Conservation (phyloP, 2,113 vertebrate genomes). For the Rhagologus leucostigma region DNA sequence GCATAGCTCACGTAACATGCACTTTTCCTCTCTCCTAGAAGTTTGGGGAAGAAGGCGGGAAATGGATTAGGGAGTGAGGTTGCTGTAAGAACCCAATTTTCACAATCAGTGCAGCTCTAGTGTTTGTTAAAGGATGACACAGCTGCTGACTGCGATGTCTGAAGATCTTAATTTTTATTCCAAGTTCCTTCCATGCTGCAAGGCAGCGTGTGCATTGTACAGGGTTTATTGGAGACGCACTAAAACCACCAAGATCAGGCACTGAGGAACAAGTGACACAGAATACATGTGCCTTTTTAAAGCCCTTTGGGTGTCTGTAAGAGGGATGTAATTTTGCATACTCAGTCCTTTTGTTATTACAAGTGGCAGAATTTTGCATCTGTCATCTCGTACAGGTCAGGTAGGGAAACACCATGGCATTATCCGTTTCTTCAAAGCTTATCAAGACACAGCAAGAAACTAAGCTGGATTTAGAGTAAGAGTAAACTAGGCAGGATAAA, state of each 20-base stretch:
- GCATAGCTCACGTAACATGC: neutral
- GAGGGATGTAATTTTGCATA: neutral
- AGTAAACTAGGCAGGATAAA: neutral
- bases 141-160: neutral
- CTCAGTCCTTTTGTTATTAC: neutral
- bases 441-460: neutral
- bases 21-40: neutral
- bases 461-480: neutral
- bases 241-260: neutral
- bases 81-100: neutral
- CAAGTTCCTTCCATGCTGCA: neutral
- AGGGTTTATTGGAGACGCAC: accelerated
- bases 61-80: neutral
- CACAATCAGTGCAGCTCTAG: neutral
- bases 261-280: neutral
- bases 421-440: neutral
- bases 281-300: conserved; percentile 2
- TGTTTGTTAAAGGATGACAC: neutral
- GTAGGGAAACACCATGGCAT: neutral
- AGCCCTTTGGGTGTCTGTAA: neutral
- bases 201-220: neutral
- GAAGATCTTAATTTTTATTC: neutral
- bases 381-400: neutral
- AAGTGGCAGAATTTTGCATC: neutral
- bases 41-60: neutral